A percentile compares a stretch with the other conserved stretches of the same genome.
phyloP scores from a whole-genome alignment of 2,888 invertebrate species.

The Azorinus chamasolen region DNA sequence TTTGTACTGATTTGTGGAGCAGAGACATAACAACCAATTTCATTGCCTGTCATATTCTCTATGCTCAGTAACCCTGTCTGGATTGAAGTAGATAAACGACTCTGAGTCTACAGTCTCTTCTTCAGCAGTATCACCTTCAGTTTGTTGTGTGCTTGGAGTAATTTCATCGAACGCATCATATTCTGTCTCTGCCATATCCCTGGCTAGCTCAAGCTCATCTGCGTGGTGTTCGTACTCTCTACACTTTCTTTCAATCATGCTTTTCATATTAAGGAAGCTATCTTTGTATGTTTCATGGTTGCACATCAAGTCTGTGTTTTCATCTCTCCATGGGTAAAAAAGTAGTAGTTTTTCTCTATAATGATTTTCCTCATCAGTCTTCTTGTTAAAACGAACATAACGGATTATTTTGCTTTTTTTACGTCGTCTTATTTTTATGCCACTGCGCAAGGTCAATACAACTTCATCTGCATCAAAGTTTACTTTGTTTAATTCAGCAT shows the following conservation, averaged over 20 bases:
- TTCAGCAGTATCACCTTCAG: constrained; percentile 25
- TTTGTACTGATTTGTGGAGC: too few relatives aligned
- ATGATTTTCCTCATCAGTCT: constrained; percentile 64
- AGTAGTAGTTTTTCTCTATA: constrained; percentile 73
- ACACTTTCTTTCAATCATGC: constrained; percentile 4
- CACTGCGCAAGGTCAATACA: background rate
- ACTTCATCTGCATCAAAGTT: background rate
- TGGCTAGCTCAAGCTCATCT: background rate
- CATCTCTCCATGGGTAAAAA: constrained; percentile 73
- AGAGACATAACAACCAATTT: background rate
- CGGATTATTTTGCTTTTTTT: constrained; percentile 9
- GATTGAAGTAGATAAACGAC: too few relatives aligned
- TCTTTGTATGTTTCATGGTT: too few relatives aligned
- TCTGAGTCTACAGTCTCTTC: constrained; percentile 9
- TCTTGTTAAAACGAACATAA: constrained; percentile 41
- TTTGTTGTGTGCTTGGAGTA: constrained; percentile 38
- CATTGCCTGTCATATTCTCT: too few relatives aligned
- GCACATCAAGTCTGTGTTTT: too few relatives aligned
- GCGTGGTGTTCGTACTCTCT: constrained; percentile 5
- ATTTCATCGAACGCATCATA: constrained; percentile 9
- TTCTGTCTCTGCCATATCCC: constrained; percentile 4
- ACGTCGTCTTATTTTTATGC: background rate
- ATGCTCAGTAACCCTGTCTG: too few relatives aligned
- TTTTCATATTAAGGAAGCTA: background rate
- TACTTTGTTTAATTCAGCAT: background rate